phyloP scores from a whole-genome alignment of 2,113 vertebrate species.

The Stomatorhinus ivindoensis region DNA sequence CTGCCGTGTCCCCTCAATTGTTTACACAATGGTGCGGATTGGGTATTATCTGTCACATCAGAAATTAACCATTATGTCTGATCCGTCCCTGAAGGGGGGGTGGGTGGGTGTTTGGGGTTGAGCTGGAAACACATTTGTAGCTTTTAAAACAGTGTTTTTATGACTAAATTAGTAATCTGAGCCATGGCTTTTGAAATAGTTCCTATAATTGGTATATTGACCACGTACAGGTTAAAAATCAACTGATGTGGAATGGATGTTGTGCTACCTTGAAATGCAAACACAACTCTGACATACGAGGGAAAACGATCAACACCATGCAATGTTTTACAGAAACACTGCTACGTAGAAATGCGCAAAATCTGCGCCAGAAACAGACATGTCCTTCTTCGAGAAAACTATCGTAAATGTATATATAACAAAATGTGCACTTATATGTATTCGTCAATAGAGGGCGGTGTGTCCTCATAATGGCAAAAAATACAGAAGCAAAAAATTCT shows the following conservation, averaged over 20 bases:
- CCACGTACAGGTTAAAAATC: too few relatives aligned
- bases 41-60: slow-evolving; percentile 37
- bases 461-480: neutral
- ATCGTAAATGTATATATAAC: neutral
- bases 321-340: too few relatives aligned
- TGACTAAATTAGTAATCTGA: neutral
- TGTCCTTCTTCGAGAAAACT: neutral
- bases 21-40: slow-evolving; percentile 38
- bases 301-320: too few relatives aligned
- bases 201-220: too few relatives aligned
- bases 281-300: too few relatives aligned
- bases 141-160: neutral
- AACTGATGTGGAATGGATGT: too few relatives aligned
- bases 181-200: too few relatives aligned
- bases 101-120: neutral
- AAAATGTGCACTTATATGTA: neutral
- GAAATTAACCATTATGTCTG: slow-evolving; percentile 32
- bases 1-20: neutral
- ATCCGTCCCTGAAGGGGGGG: neutral
- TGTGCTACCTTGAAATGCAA: too few relatives aligned
- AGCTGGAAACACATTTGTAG: neutral
- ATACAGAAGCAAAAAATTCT: neutral
- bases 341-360: too few relatives aligned
- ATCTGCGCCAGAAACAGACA: too few relatives aligned
- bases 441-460: neutral